These are phyloP conservation scores for Cydia splendana DNA, from an alignment of 1,140 invertebrate species.

Conservation along the genomic window DNA sequence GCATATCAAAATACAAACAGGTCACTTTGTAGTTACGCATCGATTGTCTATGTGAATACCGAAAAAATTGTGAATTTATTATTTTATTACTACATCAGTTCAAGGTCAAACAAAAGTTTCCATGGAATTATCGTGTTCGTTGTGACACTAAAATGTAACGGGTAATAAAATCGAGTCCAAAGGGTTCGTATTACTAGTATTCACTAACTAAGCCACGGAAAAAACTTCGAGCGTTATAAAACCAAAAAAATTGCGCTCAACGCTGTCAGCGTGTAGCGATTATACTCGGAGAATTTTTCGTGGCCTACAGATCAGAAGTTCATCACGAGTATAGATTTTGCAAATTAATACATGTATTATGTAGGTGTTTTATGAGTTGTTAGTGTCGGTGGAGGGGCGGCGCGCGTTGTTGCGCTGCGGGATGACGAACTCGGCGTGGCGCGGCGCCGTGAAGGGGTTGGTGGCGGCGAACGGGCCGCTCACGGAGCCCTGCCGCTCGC, in stretches of 20 bases:
- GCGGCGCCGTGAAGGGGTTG: slow-evolving; percentile 71
- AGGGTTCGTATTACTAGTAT: no score
- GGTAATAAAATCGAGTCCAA: no score
- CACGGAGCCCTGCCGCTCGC: slow-evolving; percentile 55
- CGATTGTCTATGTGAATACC: background rate
- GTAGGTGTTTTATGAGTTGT: slow-evolving; percentile 39
- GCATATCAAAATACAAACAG: slow-evolving; percentile 31
- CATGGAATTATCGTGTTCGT: background rate
- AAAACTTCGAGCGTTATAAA: no score
- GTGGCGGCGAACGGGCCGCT: slow-evolving; percentile 57
- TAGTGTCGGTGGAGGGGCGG: slow-evolving; percentile 55
- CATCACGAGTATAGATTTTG: background rate
- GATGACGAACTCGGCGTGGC: slow-evolving; percentile 81
- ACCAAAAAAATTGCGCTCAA: no score
- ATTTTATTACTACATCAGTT: background rate
- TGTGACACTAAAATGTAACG: background rate
- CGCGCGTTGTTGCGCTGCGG: slow-evolving; percentile 73
- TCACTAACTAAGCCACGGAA: no score
- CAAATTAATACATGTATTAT: background rate
- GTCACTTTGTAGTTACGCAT: slow-evolving; percentile 30
- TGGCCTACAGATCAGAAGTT: background rate
- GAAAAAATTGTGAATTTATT: background rate
- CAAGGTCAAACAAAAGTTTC: background rate
- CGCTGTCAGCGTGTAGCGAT: no score
- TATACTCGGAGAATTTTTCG: no score